Percentiles rank a stretch among this genome's conserved stretches.
phyloP scores from a whole-genome alignment of 2,888 invertebrate species.

The Idaea straminata region DNA sequence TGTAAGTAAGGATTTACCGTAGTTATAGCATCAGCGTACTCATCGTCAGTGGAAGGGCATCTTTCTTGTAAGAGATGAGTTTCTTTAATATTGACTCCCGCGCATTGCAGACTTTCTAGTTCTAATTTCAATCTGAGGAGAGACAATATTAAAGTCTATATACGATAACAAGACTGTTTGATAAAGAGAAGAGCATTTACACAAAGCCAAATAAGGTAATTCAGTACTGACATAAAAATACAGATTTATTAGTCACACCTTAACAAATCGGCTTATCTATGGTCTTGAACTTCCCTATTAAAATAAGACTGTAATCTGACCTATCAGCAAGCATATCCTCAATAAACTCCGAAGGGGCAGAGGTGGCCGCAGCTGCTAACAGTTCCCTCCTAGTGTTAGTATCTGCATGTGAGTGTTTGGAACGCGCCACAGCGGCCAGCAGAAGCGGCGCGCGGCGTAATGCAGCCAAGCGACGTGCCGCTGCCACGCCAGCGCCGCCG shows the following conservation, averaged over 20 bases:
- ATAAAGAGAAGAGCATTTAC: no score
- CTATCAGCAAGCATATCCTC: constrained; percentile 44
- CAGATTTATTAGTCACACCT: no score
- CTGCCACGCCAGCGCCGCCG: constrained; percentile 39
- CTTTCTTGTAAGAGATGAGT: constrained; percentile 42
- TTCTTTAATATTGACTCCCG: constrained; percentile 50
- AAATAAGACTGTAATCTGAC: constrained; percentile 24
- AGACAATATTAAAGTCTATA: not conserved
- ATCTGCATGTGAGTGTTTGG: constrained; percentile 50
- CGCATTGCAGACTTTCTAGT: constrained; percentile 53
- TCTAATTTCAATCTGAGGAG: constrained; percentile 53
- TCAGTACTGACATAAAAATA: no score
- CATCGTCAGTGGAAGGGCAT: constrained; percentile 73
- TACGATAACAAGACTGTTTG: not conserved
- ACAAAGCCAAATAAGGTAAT: no score
- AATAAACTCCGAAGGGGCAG: constrained; percentile 30
- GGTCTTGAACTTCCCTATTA: no score
- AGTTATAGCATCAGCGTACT: constrained; percentile 79
- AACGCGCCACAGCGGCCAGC: constrained; percentile 42
- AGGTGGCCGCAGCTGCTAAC: constrained; percentile 49
- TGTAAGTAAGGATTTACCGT: constrained; percentile 53
- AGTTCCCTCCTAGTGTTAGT: constrained; percentile 40
- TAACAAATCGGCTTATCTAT: no score
- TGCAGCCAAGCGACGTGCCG: constrained; percentile 48
- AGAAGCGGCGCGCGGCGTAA: constrained; percentile 43